Evolutionary conservation across 2,888 invertebrate species (phyloP), one percentile per base, ranked within the genome.

Genomic region (Cactoblastis cactorum): DNA sequence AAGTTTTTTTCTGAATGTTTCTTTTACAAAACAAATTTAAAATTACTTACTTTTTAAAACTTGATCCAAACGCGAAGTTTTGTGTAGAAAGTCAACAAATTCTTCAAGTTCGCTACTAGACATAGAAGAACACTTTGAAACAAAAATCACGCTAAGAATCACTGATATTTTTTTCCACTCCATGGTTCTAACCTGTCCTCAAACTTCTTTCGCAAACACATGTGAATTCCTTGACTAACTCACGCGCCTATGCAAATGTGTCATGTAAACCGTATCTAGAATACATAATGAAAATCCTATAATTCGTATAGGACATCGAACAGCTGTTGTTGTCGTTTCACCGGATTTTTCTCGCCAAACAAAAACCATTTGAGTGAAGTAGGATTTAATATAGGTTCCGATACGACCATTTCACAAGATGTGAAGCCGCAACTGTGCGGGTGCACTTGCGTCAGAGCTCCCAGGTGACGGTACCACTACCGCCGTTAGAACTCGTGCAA

Each of bases 361-460:
- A 83, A 86, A 88, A 80, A 74, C 74, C 77, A 77, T 77, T 74
- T 68, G 73, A 74, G 77, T 72, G 74, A 76, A 75, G 77, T 74
- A 68, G 80, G 74, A 80, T 80, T 75, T 88, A 84, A 83, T 88
- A 89, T 88, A 89, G 86, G 75, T 75, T 85, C 73, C 65, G 80
- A 83, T 79, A 86, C 88, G 83, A 85, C 85, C 86, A 88, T 89
- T 89, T 85, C 88, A 87, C 85, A 88, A 89, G 88, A 70, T 74
- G 77, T 69, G 69, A 64, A 75, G 67, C 72, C 75, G 76, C 73
- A 76, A 88, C 85, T 88, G 84, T 69, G 69, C 63, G 41, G 59
- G 57, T 59, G 67, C 45, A 72, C 78, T 85, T 83, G 79, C 85
- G 81, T 74, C 84, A 83, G 78, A 69, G 57, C 52, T 54, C 60